phyloP scores from a whole-genome alignment of 2,113 vertebrate genomes.

The Circaetus gallicus region DNA sequence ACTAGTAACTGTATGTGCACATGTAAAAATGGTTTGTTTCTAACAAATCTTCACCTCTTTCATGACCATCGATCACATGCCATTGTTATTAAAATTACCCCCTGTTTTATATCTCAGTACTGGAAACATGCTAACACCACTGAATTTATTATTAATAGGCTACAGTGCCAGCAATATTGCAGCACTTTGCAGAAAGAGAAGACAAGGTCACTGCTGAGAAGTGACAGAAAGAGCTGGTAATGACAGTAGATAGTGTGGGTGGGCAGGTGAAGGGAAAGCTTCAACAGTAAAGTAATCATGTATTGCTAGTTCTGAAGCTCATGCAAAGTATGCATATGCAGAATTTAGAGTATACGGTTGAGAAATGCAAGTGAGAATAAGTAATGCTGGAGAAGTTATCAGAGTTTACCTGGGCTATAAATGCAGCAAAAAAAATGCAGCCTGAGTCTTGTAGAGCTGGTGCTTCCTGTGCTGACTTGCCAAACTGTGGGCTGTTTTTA shows the following conservation, averaged over 20 bases:
- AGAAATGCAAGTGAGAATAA: background rate
- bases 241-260: background rate
- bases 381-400: background rate
- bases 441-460: background rate
- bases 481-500: background rate
- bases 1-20: background rate
- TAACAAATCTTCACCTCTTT: background rate
- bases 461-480: background rate
- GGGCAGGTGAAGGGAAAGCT: slow-evolving; percentile 1
- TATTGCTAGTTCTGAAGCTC: background rate
- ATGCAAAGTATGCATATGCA: background rate
- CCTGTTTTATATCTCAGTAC: background rate
- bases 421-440: background rate
- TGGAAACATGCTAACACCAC: background rate
- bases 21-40: background rate
- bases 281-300: background rate
- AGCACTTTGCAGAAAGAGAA: slow-evolving; percentile 27
- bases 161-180: background rate
- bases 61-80: background rate
- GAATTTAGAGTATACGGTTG: background rate
- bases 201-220: slow-evolving; percentile 33
- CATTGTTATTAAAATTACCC: background rate
- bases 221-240: slow-evolving; percentile 15
- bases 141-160: background rate
- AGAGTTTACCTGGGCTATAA: background rate